phyloP scores from a whole-genome alignment of 2,888 invertebrate species.

The Ophioninae sp. region DNA sequence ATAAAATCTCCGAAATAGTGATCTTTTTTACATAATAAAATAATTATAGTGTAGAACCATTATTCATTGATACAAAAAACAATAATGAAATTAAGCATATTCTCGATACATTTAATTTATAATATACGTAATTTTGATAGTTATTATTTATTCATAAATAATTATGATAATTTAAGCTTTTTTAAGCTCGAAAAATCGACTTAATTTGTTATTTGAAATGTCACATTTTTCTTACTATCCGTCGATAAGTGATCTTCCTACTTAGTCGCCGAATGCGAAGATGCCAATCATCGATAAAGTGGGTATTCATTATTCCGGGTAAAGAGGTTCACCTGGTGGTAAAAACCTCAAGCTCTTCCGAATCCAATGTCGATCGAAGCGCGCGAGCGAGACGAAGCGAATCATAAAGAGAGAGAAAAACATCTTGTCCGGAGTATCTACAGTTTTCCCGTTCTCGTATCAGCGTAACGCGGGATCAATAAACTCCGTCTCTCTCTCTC shows the following conservation, averaged over 20 bases:
- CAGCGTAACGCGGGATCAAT: conserved; percentile 67
- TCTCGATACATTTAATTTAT: not conserved
- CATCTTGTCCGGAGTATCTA: conserved; percentile 3
- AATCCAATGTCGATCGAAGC: not conserved
- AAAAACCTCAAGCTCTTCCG: not conserved
- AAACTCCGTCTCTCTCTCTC: conserved; percentile 56
- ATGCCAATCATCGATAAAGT: not conserved
- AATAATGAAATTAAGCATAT: not conserved
- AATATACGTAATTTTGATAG: not conserved
- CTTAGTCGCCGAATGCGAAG: not conserved
- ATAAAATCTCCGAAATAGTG: no score
- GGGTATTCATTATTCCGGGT: not conserved
- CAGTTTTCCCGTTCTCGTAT: conserved; percentile 62
- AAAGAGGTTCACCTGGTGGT: not conserved
- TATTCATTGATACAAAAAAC: not conserved
- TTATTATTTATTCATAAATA: not conserved
- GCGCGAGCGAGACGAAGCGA: not conserved
- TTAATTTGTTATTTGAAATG: no score
- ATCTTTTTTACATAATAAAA: not conserved
- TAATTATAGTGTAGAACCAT: not conserved
- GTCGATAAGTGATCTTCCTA: not conserved
- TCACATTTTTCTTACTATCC: not conserved
- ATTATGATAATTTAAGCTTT: not conserved
- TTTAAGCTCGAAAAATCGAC: not conserved
- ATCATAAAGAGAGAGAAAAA: not conserved